Evolutionary conservation across 2,797 vertebrate genomes (phyloP), one percentile per base, ranked within the genome.

Genomic region (Pelobates cultripes): DNA sequence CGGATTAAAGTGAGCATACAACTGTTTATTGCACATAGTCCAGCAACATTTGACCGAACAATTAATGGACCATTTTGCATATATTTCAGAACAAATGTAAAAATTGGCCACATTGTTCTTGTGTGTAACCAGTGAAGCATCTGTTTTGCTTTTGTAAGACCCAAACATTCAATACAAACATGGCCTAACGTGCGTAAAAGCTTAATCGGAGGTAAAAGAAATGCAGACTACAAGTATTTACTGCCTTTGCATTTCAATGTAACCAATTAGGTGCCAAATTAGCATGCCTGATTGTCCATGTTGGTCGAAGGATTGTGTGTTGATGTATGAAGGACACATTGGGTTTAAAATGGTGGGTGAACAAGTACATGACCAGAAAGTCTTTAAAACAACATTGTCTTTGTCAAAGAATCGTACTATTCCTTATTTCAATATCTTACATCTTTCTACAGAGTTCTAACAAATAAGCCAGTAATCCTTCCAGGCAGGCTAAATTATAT

Each of bases 11-110:
- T 92, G 89, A 89, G 89, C 88, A 87, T 86, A 86, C 87, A 90
- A 88, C 77, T 75, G 82, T 91, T 92, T 91, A 90, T 91, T 92
- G 89, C 89, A 91, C 86, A 2, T 90, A 89, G 88, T 90, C 89
- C 88, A 90, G 89, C 85, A 90, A 90, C 80, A 89, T 89, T 84
- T 0, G 1, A 91, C 86, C 87, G 82, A 86, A 89, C 41, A 70
- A 84, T 83, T 85, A 51, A 84, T 0, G 15, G 88, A 89, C 86
- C 86, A 86, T 64, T 86, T 85, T 42, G 88, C 85, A 88, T 72
- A 77, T 84, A 86, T 80, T 66, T 61, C 83, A 83, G 84, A 86
- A 88, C 84, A 88, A 81, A 88, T 86, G 86, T 73, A 80, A 89
- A 89, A 68, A 88, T 75, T 80, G 86, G 87, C 89, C 88, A 84